Conservation (phyloP, 2,113 vertebrate genomes). For the Dascyllus trimaculatus region DNA sequence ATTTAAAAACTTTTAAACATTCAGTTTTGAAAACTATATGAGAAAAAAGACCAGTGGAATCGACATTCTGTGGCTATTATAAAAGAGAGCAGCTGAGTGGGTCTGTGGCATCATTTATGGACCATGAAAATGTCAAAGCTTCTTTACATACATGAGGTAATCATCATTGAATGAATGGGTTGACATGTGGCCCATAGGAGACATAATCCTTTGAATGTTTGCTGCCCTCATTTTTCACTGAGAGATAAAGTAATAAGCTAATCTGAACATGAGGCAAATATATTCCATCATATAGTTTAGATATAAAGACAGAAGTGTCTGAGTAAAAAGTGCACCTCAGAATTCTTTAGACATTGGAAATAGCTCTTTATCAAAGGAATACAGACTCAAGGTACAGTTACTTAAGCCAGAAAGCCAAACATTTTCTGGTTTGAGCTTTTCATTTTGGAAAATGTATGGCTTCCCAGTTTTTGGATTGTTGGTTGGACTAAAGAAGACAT, state of each 20-base stretch:
- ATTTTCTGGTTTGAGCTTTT: too few relatives aligned
- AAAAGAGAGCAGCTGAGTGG: not conserved
- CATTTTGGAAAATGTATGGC: not conserved
- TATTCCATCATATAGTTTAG: too few relatives aligned
- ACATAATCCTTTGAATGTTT: not conserved
- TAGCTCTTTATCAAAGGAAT: too few relatives aligned
- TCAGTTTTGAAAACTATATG: too few relatives aligned
- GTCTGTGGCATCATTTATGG: not conserved
- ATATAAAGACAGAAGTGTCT: too few relatives aligned
- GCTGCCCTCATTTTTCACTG: not conserved
- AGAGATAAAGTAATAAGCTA: not conserved
- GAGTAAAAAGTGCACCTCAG: too few relatives aligned
- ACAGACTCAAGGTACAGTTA: too few relatives aligned
- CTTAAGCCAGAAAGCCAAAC: too few relatives aligned
- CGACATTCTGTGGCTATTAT: not conserved
- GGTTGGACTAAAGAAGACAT: not conserved
- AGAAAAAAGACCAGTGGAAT: too few relatives aligned
- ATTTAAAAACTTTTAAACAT: too few relatives aligned
- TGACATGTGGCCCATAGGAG: slow-evolving; percentile 13
- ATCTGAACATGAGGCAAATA: not conserved
- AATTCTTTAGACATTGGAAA: too few relatives aligned
- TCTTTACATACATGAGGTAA: not conserved
- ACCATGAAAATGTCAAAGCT: not conserved
- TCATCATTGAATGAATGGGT: not conserved
- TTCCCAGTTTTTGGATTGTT: not conserved